A percentile compares a stretch with the other conserved stretches of the same genome.
Evolutionary conservation across 2,797 vertebrate genomes (phyloP).

Genomic region (Calcarius lapponicus): DNA sequence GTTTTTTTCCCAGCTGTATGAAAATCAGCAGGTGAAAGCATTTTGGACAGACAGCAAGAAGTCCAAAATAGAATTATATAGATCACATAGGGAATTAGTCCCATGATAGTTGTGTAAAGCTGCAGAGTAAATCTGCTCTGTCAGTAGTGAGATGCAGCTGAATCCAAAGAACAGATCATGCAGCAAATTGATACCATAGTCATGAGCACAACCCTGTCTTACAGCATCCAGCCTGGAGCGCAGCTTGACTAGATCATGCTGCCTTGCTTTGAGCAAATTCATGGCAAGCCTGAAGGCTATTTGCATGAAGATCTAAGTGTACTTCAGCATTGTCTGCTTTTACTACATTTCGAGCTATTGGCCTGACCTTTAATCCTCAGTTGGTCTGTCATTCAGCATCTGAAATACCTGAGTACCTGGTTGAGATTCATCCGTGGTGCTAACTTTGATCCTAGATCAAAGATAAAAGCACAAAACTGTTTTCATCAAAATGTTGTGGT

Average conservation of each 20-base stretch:
- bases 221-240: neutral
- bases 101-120: slow-evolving; percentile 22
- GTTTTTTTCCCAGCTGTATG: neutral
- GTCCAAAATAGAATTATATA: slow-evolving; percentile 1
- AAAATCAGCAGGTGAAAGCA: neutral
- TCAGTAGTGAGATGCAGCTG: neutral
- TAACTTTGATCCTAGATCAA: slow-evolving; percentile 41
- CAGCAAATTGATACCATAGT: neutral
- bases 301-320: neutral
- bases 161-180: neutral
- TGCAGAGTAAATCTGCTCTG: slow-evolving; percentile 6
- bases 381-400: slow-evolving; percentile 21
- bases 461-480: slow-evolving; percentile 20
- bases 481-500: slow-evolving; percentile 39
- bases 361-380: slow-evolving; percentile 46
- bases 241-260: neutral
- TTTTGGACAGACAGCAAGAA: neutral
- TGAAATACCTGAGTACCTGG: slow-evolving; percentile 34
- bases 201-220: neutral
- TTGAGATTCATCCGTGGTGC: slow-evolving; percentile 17
- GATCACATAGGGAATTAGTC: neutral
- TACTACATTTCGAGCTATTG: neutral
- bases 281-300: slow-evolving; percentile 36
- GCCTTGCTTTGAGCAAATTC: neutral
- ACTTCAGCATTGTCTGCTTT: slow-evolving; percentile 28